These are phyloP conservation scores for Calameuta idolon DNA, from an alignment of 2,888 invertebrate species.

Conservation along the genomic window DNA sequence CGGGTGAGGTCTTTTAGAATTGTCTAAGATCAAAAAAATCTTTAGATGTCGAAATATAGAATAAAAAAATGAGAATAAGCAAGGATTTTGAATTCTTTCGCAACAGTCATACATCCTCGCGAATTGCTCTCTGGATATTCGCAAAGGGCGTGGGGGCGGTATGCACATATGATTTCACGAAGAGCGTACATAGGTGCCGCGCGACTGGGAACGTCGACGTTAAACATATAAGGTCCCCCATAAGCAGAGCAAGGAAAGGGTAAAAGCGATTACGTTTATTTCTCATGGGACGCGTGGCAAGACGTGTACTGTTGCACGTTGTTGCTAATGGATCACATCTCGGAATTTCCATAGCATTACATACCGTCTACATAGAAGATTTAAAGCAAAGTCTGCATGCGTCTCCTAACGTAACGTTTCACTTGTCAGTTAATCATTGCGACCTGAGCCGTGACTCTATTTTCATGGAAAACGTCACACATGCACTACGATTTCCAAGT, in stretches of 20 bases:
- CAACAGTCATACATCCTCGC: background rate
- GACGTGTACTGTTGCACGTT: conserved; percentile 32
- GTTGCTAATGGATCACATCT: conserved; percentile 58
- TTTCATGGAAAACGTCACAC: background rate
- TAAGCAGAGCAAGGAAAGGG: conserved; percentile 21
- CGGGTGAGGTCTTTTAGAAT: background rate
- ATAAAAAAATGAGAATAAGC: background rate
- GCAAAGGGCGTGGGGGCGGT: background rate
- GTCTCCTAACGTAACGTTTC: background rate
- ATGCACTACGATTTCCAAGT: background rate
- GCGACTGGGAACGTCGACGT: background rate
- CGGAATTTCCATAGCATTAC: conserved; percentile 57
- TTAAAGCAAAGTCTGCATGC: conserved; percentile 41
- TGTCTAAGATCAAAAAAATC: background rate
- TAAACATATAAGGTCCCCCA: background rate
- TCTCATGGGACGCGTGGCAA: conserved; percentile 51
- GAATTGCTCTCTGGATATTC: background rate
- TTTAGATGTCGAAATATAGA: background rate
- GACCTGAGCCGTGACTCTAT: conserved; percentile 24
- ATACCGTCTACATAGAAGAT: conserved; percentile 56
- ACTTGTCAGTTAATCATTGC: conserved; percentile 41
- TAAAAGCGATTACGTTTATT: conserved; percentile 59
- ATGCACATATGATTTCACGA: background rate
- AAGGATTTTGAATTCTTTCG: background rate
- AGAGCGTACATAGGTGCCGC: background rate